Percentiles rank a stretch among this genome's conserved stretches.
Evolutionary conservation across 92 coral and sea anemone species (phyloP).

Genomic region (Zoanthus solanderi): DNA sequence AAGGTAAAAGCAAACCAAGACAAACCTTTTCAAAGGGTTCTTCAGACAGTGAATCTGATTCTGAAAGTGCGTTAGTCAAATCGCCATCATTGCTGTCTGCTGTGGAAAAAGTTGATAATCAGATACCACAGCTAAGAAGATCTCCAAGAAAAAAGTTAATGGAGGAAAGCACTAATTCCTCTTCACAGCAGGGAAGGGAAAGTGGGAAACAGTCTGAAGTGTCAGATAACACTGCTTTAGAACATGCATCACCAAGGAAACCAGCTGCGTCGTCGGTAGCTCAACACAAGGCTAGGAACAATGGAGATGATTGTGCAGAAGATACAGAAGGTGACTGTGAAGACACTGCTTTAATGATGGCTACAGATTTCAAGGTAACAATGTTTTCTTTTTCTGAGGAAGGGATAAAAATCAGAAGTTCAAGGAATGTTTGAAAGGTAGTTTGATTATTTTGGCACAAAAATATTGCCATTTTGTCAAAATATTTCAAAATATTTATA

Average conservation of each 20-base stretch:
- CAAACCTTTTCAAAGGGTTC: not conserved
- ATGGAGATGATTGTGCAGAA: not conserved
- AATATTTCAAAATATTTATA: no score
- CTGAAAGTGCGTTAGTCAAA: not conserved
- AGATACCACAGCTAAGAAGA: not conserved
- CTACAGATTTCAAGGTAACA: slow-evolving; percentile 12
- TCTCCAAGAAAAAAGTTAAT: not conserved
- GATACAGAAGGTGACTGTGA: not conserved
- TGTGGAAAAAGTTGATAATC: not conserved
- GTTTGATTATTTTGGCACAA: no score
- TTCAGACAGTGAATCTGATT: not conserved
- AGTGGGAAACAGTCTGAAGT: not conserved
- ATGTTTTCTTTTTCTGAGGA: not conserved
- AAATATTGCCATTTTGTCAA: no score
- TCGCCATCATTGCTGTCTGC: not conserved
- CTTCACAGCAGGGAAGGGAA: not conserved
- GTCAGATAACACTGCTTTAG: not conserved
- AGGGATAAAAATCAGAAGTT: not conserved
- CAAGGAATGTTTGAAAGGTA: not conserved
- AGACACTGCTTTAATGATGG: slow-evolving; percentile 5
- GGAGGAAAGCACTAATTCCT: not conserved
- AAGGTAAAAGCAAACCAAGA: not conserved
- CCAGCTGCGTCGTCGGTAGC: not conserved
- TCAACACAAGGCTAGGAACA: not conserved
- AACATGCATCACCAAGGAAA: not conserved